Evolutionary conservation across 2,888 invertebrate species (phyloP).

Genomic region (Torymus texanus): DNA sequence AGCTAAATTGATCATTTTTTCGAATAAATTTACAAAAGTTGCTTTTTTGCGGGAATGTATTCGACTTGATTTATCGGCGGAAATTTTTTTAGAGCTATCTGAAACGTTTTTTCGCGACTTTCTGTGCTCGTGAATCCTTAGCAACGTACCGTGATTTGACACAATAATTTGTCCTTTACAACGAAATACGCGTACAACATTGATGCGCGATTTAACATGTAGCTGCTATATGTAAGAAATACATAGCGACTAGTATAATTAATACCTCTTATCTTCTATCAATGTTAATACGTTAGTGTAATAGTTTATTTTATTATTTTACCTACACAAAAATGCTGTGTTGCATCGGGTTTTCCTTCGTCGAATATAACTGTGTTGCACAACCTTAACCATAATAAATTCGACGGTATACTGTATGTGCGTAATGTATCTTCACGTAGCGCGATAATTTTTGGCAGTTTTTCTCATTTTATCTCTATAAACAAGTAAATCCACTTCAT

Average conservation of each 20-base stretch:
- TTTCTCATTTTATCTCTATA: background rate
- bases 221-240: conserved; percentile 11
- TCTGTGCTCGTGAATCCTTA: conserved; percentile 8
- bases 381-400: conserved; percentile 39
- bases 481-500: conserved; percentile 4
- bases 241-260: conserved; percentile 6
- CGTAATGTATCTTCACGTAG: conserved; percentile 25
- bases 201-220: background rate
- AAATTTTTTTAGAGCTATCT: background rate
- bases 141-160: conserved; percentile 19
- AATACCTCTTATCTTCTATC: conserved; percentile 11
- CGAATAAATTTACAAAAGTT: too few species aligned
- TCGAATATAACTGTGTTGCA: conserved; percentile 4
- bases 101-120: conserved; percentile 3
- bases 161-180: conserved; percentile 21
- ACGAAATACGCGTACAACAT: background rate
- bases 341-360: conserved; percentile 4
- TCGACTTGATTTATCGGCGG: too few species aligned
- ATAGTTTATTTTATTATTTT: conserved; percentile 16
- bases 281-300: conserved; percentile 14
- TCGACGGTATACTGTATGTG: conserved; percentile 43
- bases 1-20: background rate
- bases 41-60: too few species aligned
- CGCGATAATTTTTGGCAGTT: conserved; percentile 41
- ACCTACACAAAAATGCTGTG: conserved; percentile 19